Evolutionary conservation across 2,888 invertebrate species (phyloP), one percentile per base, ranked within the genome.

Genomic region (Eilema griseolum): DNA sequence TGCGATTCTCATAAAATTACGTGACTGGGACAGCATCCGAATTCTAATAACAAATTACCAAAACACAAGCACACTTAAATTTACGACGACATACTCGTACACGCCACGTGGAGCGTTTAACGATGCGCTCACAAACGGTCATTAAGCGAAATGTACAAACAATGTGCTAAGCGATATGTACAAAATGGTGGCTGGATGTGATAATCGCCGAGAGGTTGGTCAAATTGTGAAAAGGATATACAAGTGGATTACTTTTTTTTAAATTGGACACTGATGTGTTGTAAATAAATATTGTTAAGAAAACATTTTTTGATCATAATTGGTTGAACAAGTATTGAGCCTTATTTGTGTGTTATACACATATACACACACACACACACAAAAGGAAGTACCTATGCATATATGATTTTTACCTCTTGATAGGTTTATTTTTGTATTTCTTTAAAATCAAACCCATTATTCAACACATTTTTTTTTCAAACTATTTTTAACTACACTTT

Each of bases 81-180:
- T 80, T 80, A 80, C 62, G 72, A 72, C 61, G 71, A 75, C 74
- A 76, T 66, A 52, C 70, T 70, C 71, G 70, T 66, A 52, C 70
- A 71, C 71, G 70, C 63, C 71, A 71, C 67, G 56, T 24, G 52
- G 57, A 61, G 63, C 75, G 64, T 62, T 77, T 79, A 77, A 80
- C 73, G 66, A 65, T 69, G 37, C 12, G 20, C 16, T 20, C 72
- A 73, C 68, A 80, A 81, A 70, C 71, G 71, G 76, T 68, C 77
- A 79, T 79, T 75, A 80, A 65, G 61, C 64, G 70, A 81, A 77
- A 79, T 69, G 70, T 75, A 66, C 70, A 68, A 71, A 66, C 70
- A 68, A 71, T 79, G 67, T 66, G 66, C 74, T 74, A 72, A 78
- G 74, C 74, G 69, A 72, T 69, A 73, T 37, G 64, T 33, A 62